Percentiles rank a stretch among this genome's conserved stretches.
These are phyloP conservation scores for Eulemur macaco DNA, from an alignment of 2,113 vertebrate genomes.

Conservation along the genomic window DNA sequence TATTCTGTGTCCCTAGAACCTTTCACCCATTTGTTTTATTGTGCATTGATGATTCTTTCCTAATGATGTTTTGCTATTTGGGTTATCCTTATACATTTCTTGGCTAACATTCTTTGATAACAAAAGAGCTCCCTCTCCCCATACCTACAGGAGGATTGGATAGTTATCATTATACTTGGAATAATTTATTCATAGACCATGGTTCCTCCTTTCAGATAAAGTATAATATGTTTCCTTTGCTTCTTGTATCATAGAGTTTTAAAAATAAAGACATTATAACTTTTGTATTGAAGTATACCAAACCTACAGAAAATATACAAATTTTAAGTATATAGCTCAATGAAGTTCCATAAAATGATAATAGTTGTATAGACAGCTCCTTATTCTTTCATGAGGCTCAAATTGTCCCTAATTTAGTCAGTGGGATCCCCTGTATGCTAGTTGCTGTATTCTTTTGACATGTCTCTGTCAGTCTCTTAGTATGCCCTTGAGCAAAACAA, in stretches of 20 bases:
- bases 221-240: not conserved
- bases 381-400: conserved; percentile 7
- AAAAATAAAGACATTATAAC: not conserved
- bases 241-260: not conserved
- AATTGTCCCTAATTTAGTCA: not conserved
- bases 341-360: conserved; percentile 1
- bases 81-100: not conserved
- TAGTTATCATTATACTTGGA: not conserved
- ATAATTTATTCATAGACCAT: not conserved
- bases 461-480: not conserved
- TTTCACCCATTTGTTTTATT: not conserved
- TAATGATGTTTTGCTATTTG: not conserved
- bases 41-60: not conserved
- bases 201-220: not conserved
- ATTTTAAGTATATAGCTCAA: not conserved
- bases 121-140: not conserved
- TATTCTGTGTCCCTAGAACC: not conserved
- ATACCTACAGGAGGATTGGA: not conserved
- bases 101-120: not conserved
- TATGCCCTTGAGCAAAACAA: not conserved
- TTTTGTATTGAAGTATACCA: not conserved
- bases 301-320: not conserved
- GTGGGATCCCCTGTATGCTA: not conserved
- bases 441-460: not conserved
- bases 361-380: not conserved